Evolutionary conservation across 1,140 invertebrate genomes (phyloP), one percentile per base, ranked within the genome.

Genomic region (Goniozus legneri): DNA sequence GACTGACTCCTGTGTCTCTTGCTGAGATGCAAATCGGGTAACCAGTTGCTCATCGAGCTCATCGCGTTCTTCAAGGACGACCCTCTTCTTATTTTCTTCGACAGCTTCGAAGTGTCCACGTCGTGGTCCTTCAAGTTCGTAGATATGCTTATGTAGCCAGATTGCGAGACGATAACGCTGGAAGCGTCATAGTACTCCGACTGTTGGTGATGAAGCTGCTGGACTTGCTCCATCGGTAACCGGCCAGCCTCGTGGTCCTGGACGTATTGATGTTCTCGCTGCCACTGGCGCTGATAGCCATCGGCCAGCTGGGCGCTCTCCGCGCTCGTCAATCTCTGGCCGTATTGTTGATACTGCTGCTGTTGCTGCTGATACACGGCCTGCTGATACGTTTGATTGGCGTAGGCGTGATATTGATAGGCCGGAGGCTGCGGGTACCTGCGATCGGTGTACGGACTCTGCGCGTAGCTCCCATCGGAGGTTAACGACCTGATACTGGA

Each of bases 1-100:
- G 89, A 91, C 60, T 89, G 84, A 19, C 89, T 92, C 56, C 89
- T 78, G 69, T 85, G 82, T 49, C 88, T 78, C 69, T 87, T 89
- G 6, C 82, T 80, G 33, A 92, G 71, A 71, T 89, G 87, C 49
- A 92, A 76, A 64, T 91, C 88, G 0, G 89, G 89, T 21, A 93
- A 69, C 82, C 89, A 88, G 60, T 84, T 84, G 60, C 82, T 88
- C 57, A 90, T 82, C 1, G 86, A 86, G 61, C 80, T 87, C 83
- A 91, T 88, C 0, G 88, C 89, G 32, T 85, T 84, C 71, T 88
- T 88, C 32, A 89, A 62, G 1, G 85, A 87, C 2, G 79, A 78
- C n/a, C 82, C 82, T 47, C 84, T 67, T 68, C 84, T 83, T 20
- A 84, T 77, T 65, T 89, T 88, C 69, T 86, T 86, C 3, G 64